Conservation (phyloP, 2,113 vertebrate species). For the Pseudolaguvia tuberculata region DNA sequence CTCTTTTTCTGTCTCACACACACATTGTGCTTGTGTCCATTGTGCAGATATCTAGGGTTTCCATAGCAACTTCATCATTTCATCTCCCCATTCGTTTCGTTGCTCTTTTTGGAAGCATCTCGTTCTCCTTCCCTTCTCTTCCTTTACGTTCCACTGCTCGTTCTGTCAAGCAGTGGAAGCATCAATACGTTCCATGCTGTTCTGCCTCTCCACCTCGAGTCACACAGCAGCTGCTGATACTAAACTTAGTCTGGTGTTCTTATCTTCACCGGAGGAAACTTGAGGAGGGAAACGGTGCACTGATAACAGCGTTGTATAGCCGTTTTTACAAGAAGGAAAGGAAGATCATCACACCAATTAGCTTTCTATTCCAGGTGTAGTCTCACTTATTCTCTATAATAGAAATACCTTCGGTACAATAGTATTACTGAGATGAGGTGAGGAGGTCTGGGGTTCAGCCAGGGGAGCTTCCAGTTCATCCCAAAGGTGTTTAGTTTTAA, state of each 20-base stretch:
- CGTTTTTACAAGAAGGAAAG: not conserved
- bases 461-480: too few species aligned
- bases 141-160: constrained; percentile 12
- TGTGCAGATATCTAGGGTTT: constrained; percentile 39
- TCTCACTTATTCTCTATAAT: too few species aligned
- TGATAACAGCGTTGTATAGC: not conserved
- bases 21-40: constrained; percentile 32
- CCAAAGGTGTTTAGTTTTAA: too few species aligned
- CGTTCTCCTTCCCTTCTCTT: not conserved
- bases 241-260: not conserved
- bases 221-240: not conserved
- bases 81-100: constrained; percentile 9
- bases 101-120: constrained; percentile 31
- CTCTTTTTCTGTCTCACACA: constrained; percentile 30
- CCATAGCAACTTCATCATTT: constrained; percentile 43
- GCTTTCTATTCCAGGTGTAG: too few species aligned
- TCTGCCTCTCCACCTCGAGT: not conserved
- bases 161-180: constrained; percentile 4
- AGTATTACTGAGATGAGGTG: too few species aligned
- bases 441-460: too few species aligned
- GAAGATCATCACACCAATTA: too few species aligned
- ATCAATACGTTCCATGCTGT: not conserved
- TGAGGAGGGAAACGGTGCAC: not conserved
- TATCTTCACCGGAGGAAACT: not conserved
- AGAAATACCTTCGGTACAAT: too few species aligned